Conservation (phyloP, 2,797 vertebrate genomes). For the Cirrhinus molitorella region DNA sequence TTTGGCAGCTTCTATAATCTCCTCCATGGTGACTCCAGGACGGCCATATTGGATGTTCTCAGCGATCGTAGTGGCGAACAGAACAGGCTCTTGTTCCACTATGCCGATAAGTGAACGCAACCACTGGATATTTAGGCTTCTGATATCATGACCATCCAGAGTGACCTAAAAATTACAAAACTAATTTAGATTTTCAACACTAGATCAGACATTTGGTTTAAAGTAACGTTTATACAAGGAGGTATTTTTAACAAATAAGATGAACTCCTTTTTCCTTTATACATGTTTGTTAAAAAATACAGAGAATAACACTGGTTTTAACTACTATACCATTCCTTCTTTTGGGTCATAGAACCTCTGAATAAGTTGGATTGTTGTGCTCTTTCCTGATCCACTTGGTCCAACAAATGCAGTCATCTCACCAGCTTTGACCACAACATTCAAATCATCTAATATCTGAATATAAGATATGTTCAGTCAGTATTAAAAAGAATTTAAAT, state of each 20-base stretch:
- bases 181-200: background rate
- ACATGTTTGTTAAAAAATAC: background rate
- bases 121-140: constrained; percentile 81
- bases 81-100: constrained; percentile 83
- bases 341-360: constrained; percentile 84
- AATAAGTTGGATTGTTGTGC: constrained; percentile 80
- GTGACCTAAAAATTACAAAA: constrained; percentile 71
- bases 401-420: constrained; percentile 85
- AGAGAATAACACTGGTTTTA: background rate
- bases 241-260: too few relatives aligned
- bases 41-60: constrained; percentile 81
- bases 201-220: background rate
- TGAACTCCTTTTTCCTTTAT: background rate
- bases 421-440: constrained; percentile 74
- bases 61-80: constrained; percentile 81
- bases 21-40: constrained; percentile 75
- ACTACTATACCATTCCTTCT: constrained; percentile 77
- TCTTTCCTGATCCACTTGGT: constrained; percentile 83
- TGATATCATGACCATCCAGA: constrained; percentile 82
- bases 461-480: constrained; percentile 24
- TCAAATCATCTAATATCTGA: constrained; percentile 81
- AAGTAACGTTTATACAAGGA: too few relatives aligned
- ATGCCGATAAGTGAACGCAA: constrained; percentile 81
- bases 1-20: constrained; percentile 78
- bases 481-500: background rate